These are phyloP conservation scores for Callopanchax toddi DNA, from an alignment of 2,113 vertebrate species.

Conservation along the genomic window DNA sequence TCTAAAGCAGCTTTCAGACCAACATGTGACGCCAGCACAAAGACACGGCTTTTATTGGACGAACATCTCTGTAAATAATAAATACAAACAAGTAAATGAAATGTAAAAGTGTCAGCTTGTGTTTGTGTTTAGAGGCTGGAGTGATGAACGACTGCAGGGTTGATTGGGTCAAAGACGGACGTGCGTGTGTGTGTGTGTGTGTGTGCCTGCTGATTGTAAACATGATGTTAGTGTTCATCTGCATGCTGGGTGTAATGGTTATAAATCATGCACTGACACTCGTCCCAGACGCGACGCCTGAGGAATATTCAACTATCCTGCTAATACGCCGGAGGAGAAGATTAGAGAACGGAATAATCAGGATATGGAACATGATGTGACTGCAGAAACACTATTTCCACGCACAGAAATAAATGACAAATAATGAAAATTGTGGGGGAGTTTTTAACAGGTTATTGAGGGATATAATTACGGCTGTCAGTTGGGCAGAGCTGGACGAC, in stretches of 20 bases:
- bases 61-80: accelerated
- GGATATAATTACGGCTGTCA: neutral
- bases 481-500: neutral
- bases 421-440: too few species aligned
- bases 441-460: neutral
- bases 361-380: neutral
- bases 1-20: slow-evolving; percentile 15
- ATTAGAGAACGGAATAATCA: neutral
- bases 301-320: slow-evolving; percentile 38
- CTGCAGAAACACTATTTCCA: neutral
- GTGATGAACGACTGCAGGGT: slow-evolving; percentile 9
- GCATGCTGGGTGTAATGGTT: slow-evolving; percentile 12
- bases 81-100: neutral
- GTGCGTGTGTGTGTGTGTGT: too few species aligned
- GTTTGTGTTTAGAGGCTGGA: neutral
- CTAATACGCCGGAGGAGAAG: slow-evolving; percentile 4
- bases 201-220: slow-evolving; percentile 31
- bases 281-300: neutral
- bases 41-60: neutral
- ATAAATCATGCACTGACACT: slow-evolving; percentile 56
- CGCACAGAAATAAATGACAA: neutral
- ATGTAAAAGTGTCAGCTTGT: neutral
- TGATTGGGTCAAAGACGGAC: slow-evolving; percentile 15
- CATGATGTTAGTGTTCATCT: slow-evolving; percentile 14
- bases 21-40: neutral